These are phyloP conservation scores for Aproaerema taeniolella DNA, from an alignment of 2,888 invertebrate species.

Conservation along the genomic window DNA sequence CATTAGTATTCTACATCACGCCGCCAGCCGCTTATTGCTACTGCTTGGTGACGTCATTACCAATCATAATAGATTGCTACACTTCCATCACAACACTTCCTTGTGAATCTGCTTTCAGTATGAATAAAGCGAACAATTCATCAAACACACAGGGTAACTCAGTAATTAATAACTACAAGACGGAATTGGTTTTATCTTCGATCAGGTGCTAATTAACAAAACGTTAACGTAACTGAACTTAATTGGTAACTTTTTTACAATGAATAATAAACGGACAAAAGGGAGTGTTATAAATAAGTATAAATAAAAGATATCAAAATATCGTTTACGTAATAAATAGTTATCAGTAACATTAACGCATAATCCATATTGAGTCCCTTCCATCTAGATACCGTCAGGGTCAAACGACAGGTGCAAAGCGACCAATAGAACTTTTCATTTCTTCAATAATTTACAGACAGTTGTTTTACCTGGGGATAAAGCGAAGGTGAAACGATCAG, in stretches of 20 bases:
- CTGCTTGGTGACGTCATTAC: slow-evolving; percentile 28
- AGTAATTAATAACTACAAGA: too few relatives aligned
- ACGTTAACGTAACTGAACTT: too few relatives aligned
- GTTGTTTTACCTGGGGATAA: slow-evolving; percentile 7
- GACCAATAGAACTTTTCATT: slow-evolving; percentile 7
- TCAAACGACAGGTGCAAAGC: slow-evolving; percentile 11
- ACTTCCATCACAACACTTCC: slow-evolving; percentile 4
- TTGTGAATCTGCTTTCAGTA: slow-evolving; percentile 4
- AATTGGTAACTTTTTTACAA: too few relatives aligned
- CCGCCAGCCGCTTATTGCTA: slow-evolving; percentile 8
- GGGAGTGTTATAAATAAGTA: too few relatives aligned
- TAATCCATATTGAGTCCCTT: slow-evolving; percentile 2
- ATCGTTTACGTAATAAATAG: too few relatives aligned
- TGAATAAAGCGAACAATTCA: too few relatives aligned
- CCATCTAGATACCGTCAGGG: slow-evolving; percentile 11
- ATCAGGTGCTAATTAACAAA: too few relatives aligned
- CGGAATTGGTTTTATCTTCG: too few relatives aligned
- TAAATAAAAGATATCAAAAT: too few relatives aligned
- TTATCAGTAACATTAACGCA: slow-evolving; percentile 3
- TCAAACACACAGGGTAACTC: too few relatives aligned
- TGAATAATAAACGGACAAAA: too few relatives aligned
- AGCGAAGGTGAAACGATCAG: slow-evolving; percentile 4
- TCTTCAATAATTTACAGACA: slow-evolving; percentile 7
- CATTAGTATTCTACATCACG: slow-evolving; percentile 26
- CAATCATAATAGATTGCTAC: slow-evolving; percentile 8